Evolutionary conservation across 1,140 invertebrate genomes (phyloP).

Genomic region (Tetramorium alpestre): DNA sequence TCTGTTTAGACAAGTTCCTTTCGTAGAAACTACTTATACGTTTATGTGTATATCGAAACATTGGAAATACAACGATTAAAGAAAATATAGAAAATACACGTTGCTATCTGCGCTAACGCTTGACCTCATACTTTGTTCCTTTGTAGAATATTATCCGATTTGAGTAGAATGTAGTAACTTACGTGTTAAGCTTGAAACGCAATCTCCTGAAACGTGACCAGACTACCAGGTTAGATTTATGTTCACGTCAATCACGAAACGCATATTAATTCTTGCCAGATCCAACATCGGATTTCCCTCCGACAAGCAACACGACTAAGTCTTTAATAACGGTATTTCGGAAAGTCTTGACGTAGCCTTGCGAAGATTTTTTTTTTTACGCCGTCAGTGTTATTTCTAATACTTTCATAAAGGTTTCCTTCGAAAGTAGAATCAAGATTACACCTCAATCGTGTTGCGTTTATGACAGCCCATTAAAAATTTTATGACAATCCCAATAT

Average conservation of each 20-base stretch:
- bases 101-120: neutral
- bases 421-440: neutral
- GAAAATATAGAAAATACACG: neutral
- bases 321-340: conserved; percentile 46
- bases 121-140: neutral
- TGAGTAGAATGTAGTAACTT: conserved; percentile 32
- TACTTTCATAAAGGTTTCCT: conserved; percentile 1
- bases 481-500: conserved; percentile 1
- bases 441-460: neutral
- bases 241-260: conserved; percentile 55
- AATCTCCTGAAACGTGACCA: conserved; percentile 56
- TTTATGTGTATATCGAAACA: neutral
- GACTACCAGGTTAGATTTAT: conserved; percentile 60
- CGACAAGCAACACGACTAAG: conserved; percentile 9
- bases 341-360: conserved; percentile 15
- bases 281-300: conserved; percentile 39
- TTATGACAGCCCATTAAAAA: neutral
- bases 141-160: conserved; percentile 15
- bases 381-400: conserved; percentile 18
- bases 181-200: conserved; percentile 53
- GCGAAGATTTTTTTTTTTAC: conserved; percentile 22
- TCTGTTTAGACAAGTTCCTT: neutral
- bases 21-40: neutral
- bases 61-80: conserved; percentile 10
- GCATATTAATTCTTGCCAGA: conserved; percentile 58